Percentiles rank a stretch among this genome's conserved stretches.
Conservation (phyloP, 2,888 invertebrate species). For the Synanthedon formicaeformis region DNA sequence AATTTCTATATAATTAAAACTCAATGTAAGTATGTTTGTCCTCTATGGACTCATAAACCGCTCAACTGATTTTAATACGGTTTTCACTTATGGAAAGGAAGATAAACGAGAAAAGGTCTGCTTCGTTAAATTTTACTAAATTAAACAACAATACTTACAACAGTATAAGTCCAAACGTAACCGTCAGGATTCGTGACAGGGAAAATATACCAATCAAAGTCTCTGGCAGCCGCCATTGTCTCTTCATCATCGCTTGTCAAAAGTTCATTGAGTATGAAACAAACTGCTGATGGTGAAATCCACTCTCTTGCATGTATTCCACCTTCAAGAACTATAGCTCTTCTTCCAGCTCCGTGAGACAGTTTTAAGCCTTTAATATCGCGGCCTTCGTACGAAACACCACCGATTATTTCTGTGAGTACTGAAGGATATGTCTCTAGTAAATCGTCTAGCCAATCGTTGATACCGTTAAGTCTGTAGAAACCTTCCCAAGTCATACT, state of each 20-base stretch:
- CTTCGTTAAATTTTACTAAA: too few relatives aligned
- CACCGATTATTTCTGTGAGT: conserved; percentile 41
- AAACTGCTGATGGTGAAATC: conserved; percentile 73
- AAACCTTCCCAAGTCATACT: conserved; percentile 68
- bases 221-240: conserved; percentile 46
- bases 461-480: conserved; percentile 69
- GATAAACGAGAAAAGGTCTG: too few relatives aligned
- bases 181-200: conserved; percentile 82
- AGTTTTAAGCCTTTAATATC: conserved; percentile 31
- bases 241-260: conserved; percentile 43
- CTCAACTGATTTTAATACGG: too few relatives aligned
- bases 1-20: too few relatives aligned
- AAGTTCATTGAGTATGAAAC: conserved; percentile 69
- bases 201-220: conserved; percentile 76
- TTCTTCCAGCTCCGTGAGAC: conserved; percentile 17
- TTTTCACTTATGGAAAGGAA: too few relatives aligned
- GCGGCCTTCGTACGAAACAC: conserved; percentile 45
- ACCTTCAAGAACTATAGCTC: conserved; percentile 64
- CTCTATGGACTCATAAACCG: too few relatives aligned
- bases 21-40: too few relatives aligned
- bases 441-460: conserved; percentile 68
- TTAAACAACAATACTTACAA: conserved; percentile 2
- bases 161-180: conserved; percentile 58
- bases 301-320: conserved; percentile 82
- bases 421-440: conserved; percentile 39